Conservation (phyloP, 2,797 vertebrate species). For the Enteromius thamalakanensis region DNA sequence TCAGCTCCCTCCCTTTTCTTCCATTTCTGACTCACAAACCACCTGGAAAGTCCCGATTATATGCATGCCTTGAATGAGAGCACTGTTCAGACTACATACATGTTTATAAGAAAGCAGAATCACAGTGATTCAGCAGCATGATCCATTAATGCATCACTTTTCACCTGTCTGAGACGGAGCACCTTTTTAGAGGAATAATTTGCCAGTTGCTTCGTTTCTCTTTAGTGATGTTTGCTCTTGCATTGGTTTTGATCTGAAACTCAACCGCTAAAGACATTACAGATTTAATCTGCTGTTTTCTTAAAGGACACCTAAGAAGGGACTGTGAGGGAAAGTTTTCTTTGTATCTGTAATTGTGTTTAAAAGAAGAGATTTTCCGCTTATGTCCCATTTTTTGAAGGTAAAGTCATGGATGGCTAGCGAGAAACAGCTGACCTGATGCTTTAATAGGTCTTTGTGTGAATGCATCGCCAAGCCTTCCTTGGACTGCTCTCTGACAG, state of each 20-base stretch:
- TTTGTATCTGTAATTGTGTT: background rate
- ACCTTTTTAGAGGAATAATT: background rate
- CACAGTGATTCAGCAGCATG: constrained; percentile 30
- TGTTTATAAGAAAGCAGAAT: constrained; percentile 31
- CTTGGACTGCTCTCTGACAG: constrained; percentile 20
- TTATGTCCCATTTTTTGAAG: background rate
- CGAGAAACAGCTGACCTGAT: background rate
- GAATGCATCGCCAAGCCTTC: constrained; percentile 5
- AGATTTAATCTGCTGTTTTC: background rate
- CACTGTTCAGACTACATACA: constrained; percentile 25
- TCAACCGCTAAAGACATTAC: background rate
- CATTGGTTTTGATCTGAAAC: background rate
- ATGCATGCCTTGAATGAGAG: constrained; percentile 9
- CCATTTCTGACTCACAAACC: constrained; percentile 39
- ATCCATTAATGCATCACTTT: constrained; percentile 24
- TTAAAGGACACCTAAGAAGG: background rate
- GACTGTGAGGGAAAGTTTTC: background rate
- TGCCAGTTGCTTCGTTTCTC: background rate
- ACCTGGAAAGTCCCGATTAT: constrained; percentile 43
- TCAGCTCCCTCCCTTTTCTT: constrained; percentile 34
- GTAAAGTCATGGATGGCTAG: constrained; percentile 4
- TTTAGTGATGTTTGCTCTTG: constrained; percentile 1
- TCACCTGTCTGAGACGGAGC: constrained; percentile 12
- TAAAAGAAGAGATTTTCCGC: constrained; percentile 11
- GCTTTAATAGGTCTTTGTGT: constrained; percentile 17